Base-by-base conservation (phyloP, 2,113 vertebrate species). In the Gymnogyps californianus region DNA sequence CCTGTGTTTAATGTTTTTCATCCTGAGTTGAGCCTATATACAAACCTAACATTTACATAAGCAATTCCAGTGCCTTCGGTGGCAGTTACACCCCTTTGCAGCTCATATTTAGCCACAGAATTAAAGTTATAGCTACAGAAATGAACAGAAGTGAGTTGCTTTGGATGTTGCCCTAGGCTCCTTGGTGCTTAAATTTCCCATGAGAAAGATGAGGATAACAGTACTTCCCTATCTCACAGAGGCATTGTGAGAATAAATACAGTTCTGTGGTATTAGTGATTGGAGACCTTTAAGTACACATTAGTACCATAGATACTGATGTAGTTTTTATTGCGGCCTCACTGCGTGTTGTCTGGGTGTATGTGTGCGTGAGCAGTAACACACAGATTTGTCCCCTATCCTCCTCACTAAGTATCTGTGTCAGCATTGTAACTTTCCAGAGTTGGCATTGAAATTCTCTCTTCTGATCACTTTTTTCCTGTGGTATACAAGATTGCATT, bases 1-100 rank as follows among this genome's bases (percentile, higher is more conserved):
- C 95, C 95, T 92, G 76, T 97, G 89, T 97, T 97, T 96, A 95
- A 95, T 95, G 65, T 91, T 97, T 94, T 92, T 78, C 92, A 94
- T 96, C 94, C 95, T 91, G 77, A 87, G 31, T 36, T 85, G 81
- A 87, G 93, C 81, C 72, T 95, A 6, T 94, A 87, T 96, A 93
- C 69, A 87, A 89, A 84, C 49, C 31, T 82, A 72, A 76, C 77
- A 89, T 94, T 96, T 96, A 92, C 81, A 85, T 61, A 79, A 92
- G 32, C 65, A 70, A 69, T 95, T 91, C 87, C 83, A 91, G 31
- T 61, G 55, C 49, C 61, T 93, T 87, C 0, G 0, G 40, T 69
- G 36, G 66, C 78, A 80, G 62, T 84, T 72, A 61, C 65, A 89
- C 81, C 36, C 52, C 22, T 92, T 79, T 94, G 70, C 66, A 58